Evolutionary conservation across 2,888 invertebrate species (phyloP).

Genomic region (Cephus sareptanus): DNA sequence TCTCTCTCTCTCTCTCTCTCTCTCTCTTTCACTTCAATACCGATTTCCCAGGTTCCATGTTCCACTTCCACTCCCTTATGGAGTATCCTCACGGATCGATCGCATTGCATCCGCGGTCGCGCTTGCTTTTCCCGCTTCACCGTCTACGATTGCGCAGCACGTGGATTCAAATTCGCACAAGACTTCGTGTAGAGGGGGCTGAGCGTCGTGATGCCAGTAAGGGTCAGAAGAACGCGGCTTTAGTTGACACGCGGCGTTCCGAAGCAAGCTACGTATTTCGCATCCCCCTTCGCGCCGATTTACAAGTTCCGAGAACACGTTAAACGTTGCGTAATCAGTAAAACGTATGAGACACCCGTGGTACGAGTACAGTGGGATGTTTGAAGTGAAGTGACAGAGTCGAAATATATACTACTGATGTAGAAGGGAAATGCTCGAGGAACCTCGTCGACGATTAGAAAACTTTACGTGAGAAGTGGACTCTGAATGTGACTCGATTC

Average conservation of each 20-base stretch:
- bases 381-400: not conserved
- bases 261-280: conserved; percentile 26
- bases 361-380: not conserved
- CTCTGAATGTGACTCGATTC: not conserved
- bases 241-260: conserved; percentile 53
- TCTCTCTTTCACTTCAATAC: not conserved
- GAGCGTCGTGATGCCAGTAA: conserved; percentile 11
- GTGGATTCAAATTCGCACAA: conserved; percentile 31
- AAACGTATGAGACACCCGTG: not conserved
- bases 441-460: not conserved
- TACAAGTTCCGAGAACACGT: not conserved
- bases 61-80: conserved; percentile 1
- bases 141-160: conserved; percentile 37
- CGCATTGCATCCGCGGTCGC: conserved; percentile 3
- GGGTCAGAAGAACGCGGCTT: conserved; percentile 16
- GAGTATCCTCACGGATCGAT: conserved; percentile 31
- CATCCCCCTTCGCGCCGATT: not conserved
- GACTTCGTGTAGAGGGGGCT: not conserved
- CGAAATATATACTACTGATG: not conserved
- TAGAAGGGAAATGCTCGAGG: not conserved
- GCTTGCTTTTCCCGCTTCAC: conserved; percentile 28
- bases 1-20: too few species aligned
- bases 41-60: not conserved
- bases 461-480: not conserved
- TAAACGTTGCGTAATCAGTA: not conserved